phyloP scores from a whole-genome alignment of 2,888 invertebrate genomes.

The Lacanobia oleracea region DNA sequence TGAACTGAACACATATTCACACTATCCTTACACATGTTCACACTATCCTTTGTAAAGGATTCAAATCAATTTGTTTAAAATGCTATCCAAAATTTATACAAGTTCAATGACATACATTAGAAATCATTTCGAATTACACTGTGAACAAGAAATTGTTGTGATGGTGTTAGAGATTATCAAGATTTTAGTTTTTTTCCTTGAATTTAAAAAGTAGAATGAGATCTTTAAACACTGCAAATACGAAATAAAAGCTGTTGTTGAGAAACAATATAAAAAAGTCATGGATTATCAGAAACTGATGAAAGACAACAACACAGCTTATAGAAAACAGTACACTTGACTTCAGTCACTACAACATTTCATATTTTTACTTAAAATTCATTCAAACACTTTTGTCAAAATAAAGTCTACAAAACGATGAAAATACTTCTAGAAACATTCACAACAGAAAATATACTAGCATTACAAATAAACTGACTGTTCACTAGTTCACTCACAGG shows the following conservation, averaged over 20 bases:
- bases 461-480: slow-evolving; percentile 9
- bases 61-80: neutral
- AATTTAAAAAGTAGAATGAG: slow-evolving; percentile 25
- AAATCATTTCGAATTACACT: neutral
- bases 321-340: neutral
- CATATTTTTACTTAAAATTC: slow-evolving; percentile 29
- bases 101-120: slow-evolving; percentile 4
- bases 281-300: slow-evolving; percentile 6
- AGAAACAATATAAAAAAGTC: neutral
- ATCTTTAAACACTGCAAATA: slow-evolving; percentile 26
- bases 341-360: neutral
- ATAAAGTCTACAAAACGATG: slow-evolving; percentile 31
- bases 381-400: neutral
- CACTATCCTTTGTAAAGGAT: neutral
- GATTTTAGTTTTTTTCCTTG: neutral
- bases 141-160: neutral
- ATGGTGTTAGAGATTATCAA: neutral
- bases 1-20: slow-evolving; percentile 1
- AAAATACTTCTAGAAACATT: slow-evolving; percentile 19
- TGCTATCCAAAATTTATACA: neutral
- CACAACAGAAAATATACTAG: slow-evolving; percentile 37
- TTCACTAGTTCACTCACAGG: slow-evolving; percentile 35
- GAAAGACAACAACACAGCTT: slow-evolving; percentile 12
- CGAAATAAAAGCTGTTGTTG: neutral
- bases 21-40: neutral